Percentiles rank a stretch among this genome's conserved stretches.
These are phyloP conservation scores for Onychorhynchus coronatus DNA, from an alignment of 2,113 vertebrate genomes.

Conservation along the genomic window DNA sequence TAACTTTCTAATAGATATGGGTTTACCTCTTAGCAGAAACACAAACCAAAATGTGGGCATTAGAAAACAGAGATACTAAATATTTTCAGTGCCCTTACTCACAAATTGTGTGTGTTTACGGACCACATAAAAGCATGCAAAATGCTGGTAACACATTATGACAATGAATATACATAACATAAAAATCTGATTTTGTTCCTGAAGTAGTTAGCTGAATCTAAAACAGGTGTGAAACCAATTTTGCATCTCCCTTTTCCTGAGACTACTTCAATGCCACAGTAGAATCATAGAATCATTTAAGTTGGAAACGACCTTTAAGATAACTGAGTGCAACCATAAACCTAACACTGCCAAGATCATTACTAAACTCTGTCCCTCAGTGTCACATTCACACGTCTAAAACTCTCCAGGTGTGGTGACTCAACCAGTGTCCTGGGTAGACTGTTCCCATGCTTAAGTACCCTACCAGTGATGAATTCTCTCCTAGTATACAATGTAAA, in stretches of 20 bases:
- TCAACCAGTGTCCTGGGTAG: background rate
- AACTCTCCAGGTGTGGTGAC: background rate
- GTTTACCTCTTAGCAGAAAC: background rate
- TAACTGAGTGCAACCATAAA: background rate
- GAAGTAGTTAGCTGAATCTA: background rate
- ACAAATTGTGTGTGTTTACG: background rate
- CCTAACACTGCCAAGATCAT: background rate
- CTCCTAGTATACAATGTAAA: background rate
- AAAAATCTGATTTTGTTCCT: background rate
- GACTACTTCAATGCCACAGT: background rate
- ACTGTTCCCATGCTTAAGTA: background rate
- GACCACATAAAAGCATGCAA: background rate
- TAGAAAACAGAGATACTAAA: background rate
- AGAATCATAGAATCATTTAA: background rate
- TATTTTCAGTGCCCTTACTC: background rate
- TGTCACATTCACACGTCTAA: background rate
- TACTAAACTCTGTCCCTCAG: background rate
- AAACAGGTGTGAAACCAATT: fast-evolving
- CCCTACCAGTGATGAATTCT: background rate
- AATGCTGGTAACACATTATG: background rate
- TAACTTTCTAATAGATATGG: background rate
- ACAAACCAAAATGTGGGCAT: background rate
- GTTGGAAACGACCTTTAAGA: background rate
- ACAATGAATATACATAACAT: background rate
- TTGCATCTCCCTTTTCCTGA: background rate